Evolutionary conservation across 2,113 vertebrate genomes (phyloP), one percentile per base, ranked within the genome.

Genomic region (Ammospiza caudacuta): DNA sequence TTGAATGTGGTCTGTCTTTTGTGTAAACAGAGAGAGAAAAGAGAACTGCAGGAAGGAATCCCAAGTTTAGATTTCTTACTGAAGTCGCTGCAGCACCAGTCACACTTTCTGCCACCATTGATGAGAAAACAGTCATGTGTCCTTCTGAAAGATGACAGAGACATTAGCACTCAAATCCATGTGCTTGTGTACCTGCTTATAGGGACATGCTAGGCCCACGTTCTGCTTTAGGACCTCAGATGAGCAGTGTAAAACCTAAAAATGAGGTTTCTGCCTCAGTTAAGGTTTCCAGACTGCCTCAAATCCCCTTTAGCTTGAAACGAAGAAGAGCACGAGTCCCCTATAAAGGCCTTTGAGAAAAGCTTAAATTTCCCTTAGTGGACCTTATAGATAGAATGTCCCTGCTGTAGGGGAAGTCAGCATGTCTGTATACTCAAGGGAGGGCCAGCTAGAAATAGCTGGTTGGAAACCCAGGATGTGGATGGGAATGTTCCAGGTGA

Each of bases 11-110:
- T 77, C 92, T 91, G 83, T 66, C 95, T 95, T 96, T 87, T 94
- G 87, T 96, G 92, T 92, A 93, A 80, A 92, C 85, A 94, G 81
- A 75, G 66, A 78, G 83, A 94, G 78, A 89, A 91, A 89, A 87
- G 31, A 61, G 80, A 89, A 57, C 6, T 2, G 73, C 39, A 83
- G 87, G 81, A 73, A 92, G 19, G 49, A 76, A 93, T 58, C 63
- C 43, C 64, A 64, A 57, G 41, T n/a, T 58, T 78, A 88, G 58
- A 84, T 77, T 84, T 94, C 57, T 83, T 41, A 64, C 61, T 12
- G 12, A 47, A 87, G 61, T 47, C 4, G 1, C 64, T 61, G 52
- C 51, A 28, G 29, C n/a, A 78, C 51, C 73, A 51, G 13, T 52
- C 33, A 33, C 5, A 4, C 54, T 93, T 89, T 64, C 61, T 62